Evolutionary conservation across 2,888 invertebrate genomes (phyloP).

Genomic region (Lobophora halterata): DNA sequence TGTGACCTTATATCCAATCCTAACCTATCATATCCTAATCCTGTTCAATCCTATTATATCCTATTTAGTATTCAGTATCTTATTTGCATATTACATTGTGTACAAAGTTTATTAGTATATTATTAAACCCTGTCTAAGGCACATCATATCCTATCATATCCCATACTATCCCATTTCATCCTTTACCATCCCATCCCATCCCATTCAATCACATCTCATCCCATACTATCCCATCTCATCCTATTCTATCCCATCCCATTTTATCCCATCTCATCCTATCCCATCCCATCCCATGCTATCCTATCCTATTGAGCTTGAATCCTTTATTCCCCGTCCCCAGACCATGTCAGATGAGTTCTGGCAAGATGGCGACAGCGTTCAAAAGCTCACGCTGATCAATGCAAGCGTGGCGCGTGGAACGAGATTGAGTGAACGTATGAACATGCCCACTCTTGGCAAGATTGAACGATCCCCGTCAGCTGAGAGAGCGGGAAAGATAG

Average conservation of each 20-base stretch:
- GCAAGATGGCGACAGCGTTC: conserved; percentile 40
- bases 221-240: background rate
- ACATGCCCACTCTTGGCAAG: conserved; percentile 47
- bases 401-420: conserved; percentile 44
- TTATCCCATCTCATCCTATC: background rate
- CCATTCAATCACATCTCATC: too few species aligned
- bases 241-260: background rate
- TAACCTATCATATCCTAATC: too few species aligned
- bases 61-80: too few species aligned
- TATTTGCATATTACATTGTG: too few species aligned
- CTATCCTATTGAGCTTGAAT: conserved; percentile 1
- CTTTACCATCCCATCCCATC: too few species aligned
- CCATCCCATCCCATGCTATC: background rate
- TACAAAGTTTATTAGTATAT: too few species aligned
- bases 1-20: too few species aligned
- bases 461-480: conserved; percentile 58
- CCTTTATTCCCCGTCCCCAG: conserved; percentile 28
- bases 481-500: conserved; percentile 57
- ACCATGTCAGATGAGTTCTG: conserved; percentile 53
- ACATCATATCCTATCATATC: too few species aligned
- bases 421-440: conserved; percentile 46
- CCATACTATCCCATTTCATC: too few species aligned
- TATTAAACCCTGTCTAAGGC: too few species aligned
- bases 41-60: too few species aligned
- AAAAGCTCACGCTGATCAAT: conserved; percentile 47